phyloP scores from a whole-genome alignment of 2,888 invertebrate species.

The Monopis laevigella region DNA sequence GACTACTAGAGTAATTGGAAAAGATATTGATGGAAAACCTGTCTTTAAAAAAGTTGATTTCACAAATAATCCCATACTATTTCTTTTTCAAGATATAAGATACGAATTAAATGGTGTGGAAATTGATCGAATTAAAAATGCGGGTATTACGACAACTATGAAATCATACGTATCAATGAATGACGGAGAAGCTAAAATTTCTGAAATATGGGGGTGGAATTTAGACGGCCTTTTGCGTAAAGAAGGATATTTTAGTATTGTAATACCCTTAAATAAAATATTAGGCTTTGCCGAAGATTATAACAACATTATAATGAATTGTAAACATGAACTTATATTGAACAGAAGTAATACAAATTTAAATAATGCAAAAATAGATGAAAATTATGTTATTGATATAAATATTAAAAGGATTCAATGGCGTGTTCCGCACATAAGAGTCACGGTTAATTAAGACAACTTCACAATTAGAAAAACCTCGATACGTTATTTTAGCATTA shows the following conservation, averaged over 20 bases:
- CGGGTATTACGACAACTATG: constrained; percentile 28
- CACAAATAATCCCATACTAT: constrained; percentile 24
- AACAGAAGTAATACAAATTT: constrained; percentile 25
- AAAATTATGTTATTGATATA: constrained; percentile 16
- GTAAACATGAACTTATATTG: constrained; percentile 35
- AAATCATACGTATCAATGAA: constrained; percentile 31
- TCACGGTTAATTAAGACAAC: constrained; percentile 30
- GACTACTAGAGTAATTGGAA: constrained; percentile 14
- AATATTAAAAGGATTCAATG: constrained; percentile 19
- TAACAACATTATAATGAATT: constrained; percentile 32
- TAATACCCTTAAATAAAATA: constrained; percentile 27
- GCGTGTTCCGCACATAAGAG: constrained; percentile 15
- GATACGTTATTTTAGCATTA: constrained; percentile 32
- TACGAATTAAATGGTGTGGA: too few relatives aligned
- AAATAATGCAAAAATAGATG: constrained; percentile 22
- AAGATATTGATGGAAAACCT: background rate
- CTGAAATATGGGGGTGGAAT: constrained; percentile 25
- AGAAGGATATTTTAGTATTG: constrained; percentile 25
- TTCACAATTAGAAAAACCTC: constrained; percentile 31
- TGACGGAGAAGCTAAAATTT: constrained; percentile 21
- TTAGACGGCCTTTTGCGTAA: constrained; percentile 15
- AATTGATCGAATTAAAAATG: constrained; percentile 26
- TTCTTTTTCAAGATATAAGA: constrained; percentile 29
- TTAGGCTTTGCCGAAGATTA: constrained; percentile 35
- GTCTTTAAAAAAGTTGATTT: constrained; percentile 14